phyloP scores from a whole-genome alignment of 1,140 invertebrate genomes.

The Asobara japonica region DNA sequence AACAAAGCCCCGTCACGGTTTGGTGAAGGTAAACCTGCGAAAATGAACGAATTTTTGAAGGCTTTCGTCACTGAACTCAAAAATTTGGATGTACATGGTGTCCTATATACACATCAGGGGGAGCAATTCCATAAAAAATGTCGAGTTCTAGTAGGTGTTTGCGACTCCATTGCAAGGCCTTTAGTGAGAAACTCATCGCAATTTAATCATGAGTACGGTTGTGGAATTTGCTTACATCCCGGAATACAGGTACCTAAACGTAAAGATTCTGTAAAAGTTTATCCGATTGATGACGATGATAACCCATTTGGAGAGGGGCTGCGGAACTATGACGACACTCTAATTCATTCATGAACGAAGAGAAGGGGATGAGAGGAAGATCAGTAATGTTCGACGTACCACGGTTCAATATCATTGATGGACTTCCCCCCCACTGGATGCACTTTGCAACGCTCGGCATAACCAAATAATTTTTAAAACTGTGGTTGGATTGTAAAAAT shows the following conservation, averaged over 20 bases:
- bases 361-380: background rate
- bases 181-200: slow-evolving; percentile 26
- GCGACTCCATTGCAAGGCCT: slow-evolving; percentile 35
- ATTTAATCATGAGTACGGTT: slow-evolving; percentile 40
- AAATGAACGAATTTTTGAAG: slow-evolving; percentile 39
- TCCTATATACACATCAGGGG: slow-evolving; percentile 34
- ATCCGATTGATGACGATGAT: too few relatives aligned
- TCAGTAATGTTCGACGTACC: slow-evolving; percentile 28
- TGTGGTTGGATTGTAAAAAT: slow-evolving; percentile 42
- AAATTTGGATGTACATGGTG: slow-evolving; percentile 29
- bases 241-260: slow-evolving; percentile 29
- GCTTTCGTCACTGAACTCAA: slow-evolving; percentile 39
- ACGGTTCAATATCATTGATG: slow-evolving; percentile 24
- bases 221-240: slow-evolving; percentile 38
- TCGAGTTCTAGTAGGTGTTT: slow-evolving; percentile 31
- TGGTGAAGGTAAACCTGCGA: slow-evolving; percentile 37
- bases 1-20: too few relatives aligned
- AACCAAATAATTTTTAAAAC: slow-evolving; percentile 23
- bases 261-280: too few relatives aligned
- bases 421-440: slow-evolving; percentile 43
- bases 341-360: background rate
- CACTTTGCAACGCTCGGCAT: slow-evolving; percentile 43
- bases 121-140: slow-evolving; percentile 31
- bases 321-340: slow-evolving; percentile 15
- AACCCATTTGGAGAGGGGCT: background rate